Evolutionary conservation across 2,113 vertebrate species (phyloP).

Genomic region (Pithys albifrons): DNA sequence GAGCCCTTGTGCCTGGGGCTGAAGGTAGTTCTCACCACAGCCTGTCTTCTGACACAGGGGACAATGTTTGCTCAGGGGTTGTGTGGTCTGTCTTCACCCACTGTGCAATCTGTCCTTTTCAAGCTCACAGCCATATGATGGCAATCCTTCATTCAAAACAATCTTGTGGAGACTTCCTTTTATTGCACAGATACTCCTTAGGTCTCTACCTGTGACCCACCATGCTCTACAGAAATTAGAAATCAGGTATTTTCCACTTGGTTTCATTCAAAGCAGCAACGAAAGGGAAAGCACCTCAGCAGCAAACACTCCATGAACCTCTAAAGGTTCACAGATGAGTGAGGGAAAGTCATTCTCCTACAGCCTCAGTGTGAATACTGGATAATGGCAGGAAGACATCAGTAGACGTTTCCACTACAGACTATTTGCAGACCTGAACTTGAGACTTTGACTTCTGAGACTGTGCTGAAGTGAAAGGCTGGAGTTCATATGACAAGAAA

Average conservation of each 20-base stretch:
- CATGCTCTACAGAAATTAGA: rapidly evolving
- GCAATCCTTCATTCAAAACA: neutral
- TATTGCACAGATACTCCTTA: neutral
- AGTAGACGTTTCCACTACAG: neutral
- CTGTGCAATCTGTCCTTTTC: neutral
- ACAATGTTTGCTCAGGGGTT: rapidly evolving
- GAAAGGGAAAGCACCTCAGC: neutral
- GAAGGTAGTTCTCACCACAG: neutral
- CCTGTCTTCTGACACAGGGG: neutral
- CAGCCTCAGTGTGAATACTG: neutral
- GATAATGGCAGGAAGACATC: neutral
- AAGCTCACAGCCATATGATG: rapidly evolving
- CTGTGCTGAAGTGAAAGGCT: neutral
- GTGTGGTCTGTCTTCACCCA: rapidly evolving
- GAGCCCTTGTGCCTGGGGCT: rapidly evolving
- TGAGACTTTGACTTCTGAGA: neutral
- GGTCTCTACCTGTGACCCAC: neutral
- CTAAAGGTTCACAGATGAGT: neutral
- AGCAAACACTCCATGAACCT: neutral
- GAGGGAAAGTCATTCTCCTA: neutral
- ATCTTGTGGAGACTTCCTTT: neutral
- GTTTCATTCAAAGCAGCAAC: neutral
- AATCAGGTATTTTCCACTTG: neutral
- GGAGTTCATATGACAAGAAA: neutral
- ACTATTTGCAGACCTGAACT: neutral